Base-by-base conservation (phyloP, 2,113 vertebrate genomes). In the Gallinago undulata region DNA sequence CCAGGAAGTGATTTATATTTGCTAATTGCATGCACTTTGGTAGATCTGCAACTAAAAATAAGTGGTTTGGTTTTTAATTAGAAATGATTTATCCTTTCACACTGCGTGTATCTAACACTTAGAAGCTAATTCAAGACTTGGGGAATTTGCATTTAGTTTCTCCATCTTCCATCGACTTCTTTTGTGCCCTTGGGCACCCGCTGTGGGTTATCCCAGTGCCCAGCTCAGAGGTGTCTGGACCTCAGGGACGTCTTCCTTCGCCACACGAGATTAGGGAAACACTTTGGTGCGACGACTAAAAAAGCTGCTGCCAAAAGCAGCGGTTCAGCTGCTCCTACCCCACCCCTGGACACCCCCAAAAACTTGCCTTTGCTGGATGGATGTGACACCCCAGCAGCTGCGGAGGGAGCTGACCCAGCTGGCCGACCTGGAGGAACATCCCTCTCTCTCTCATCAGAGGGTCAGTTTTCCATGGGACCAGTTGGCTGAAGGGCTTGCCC, bases 41-140 rank as follows among this genome's bases (percentile, higher is more conserved):
- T 95, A 94, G 95, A 95, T 97, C 68, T 95, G 77, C 76, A 90
- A 83, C 93, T 96, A 97, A 97, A 97, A 98, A 98, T 92, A 95
- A 94, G 74, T 6, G 33, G 94, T 92, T 94, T 97, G 84, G n/a
- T 92, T 96, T 97, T 95, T 93, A 92, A 92, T 93, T 96, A 72
- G 35, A 73, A 90, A 53, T 86, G 37, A 87, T 92, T 90, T 93
- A 55, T 95, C 92, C 80, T 93, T 84, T 95, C 80, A 31, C 53
- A 19, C 84, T 73, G 75, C 64, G 48, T 55, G 51, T 48, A 53
- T 89, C 89, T 83, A 73, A 87, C 80, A 57, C 75, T 83, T 95
- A 50, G 72, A 62, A 87, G 77, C 72, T 41, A 84, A 64, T 53
- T 10, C 33, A 70, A 87, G 73, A 56, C 39, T 51, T 5, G 35